A percentile compares a stretch with the other conserved stretches of the same genome.
phyloP scores from a whole-genome alignment of 2,113 vertebrate species.

The Antigone vipio region DNA sequence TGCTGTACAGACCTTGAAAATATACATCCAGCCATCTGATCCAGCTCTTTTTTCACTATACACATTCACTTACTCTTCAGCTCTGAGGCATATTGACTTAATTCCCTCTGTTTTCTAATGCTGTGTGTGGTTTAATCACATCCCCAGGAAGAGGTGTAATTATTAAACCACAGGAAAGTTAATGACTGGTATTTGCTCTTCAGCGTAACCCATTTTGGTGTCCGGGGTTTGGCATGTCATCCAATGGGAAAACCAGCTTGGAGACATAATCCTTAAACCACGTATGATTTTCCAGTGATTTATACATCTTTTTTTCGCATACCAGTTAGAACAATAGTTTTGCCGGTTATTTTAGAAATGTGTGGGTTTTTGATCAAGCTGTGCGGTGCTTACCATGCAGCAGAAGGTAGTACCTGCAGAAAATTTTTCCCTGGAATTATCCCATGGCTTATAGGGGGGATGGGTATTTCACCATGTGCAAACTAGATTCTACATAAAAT shows the following conservation, averaged over 20 bases:
- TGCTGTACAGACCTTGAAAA: conserved; percentile 14
- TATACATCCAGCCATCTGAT: conserved; percentile 50
- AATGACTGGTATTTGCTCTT: conserved; percentile 69
- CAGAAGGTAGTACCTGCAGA: not conserved
- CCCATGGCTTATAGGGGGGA: not conserved
- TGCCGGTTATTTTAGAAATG: conserved; percentile 8
- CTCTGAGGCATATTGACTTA: conserved; percentile 60
- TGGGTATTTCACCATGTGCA: not conserved
- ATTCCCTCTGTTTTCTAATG: conserved; percentile 63
- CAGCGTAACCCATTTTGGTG: conserved; percentile 64
- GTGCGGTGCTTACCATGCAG: not conserved
- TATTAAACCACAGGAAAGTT: conserved; percentile 77
- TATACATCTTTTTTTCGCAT: not conserved
- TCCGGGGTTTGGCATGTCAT: conserved; percentile 65
- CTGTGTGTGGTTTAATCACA: conserved; percentile 72
- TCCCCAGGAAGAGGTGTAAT: conserved; percentile 70
- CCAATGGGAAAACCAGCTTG: conserved; percentile 54
- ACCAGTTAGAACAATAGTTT: conserved; percentile 35
- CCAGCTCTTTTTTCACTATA: not conserved
- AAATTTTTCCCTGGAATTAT: not conserved
- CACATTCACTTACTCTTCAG: conserved; percentile 39
- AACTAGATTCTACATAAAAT: conserved; percentile 40
- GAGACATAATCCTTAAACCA: conserved; percentile 45
- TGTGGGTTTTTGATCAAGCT: not conserved
- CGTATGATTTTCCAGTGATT: conserved; percentile 61